These are phyloP conservation scores for Stomorhina lunata DNA, from an alignment of 2,888 invertebrate species.

Conservation along the genomic window DNA sequence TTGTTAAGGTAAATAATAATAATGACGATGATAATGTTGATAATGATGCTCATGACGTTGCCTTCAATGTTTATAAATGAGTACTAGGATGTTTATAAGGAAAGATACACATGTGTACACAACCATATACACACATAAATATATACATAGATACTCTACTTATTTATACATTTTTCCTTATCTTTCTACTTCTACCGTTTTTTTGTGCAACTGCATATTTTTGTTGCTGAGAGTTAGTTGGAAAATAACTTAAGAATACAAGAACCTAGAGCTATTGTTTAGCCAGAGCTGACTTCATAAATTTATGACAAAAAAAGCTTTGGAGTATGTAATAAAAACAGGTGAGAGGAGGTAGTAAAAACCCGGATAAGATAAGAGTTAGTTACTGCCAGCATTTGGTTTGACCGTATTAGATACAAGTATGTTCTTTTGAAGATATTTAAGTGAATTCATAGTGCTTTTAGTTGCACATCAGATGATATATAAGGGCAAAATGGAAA, in stretches of 20 bases:
- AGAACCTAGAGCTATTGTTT: slow-evolving; percentile 1
- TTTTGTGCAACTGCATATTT: background rate
- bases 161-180: background rate
- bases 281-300: slow-evolving; percentile 24
- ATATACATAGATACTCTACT: background rate
- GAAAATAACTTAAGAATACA: slow-evolving; percentile 23
- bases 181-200: background rate
- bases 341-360: background rate
- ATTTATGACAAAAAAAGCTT: background rate
- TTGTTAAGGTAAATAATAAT: slow-evolving; percentile 42
- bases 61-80: background rate
- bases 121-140: background rate
- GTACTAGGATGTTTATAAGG: background rate
- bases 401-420: background rate
- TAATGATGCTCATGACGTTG: slow-evolving; percentile 16
- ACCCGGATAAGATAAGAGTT: background rate
- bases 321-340: background rate
- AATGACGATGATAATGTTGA: slow-evolving; percentile 30
- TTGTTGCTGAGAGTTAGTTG: background rate
- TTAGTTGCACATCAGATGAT: too few relatives aligned
- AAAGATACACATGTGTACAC: background rate
- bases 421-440: background rate
- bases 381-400: background rate
- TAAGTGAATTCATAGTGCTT: background rate
- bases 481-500: background rate